Evolutionary conservation across 2,888 invertebrate genomes (phyloP), one percentile per base, ranked within the genome.

Genomic region (Tiphia femorata): DNA sequence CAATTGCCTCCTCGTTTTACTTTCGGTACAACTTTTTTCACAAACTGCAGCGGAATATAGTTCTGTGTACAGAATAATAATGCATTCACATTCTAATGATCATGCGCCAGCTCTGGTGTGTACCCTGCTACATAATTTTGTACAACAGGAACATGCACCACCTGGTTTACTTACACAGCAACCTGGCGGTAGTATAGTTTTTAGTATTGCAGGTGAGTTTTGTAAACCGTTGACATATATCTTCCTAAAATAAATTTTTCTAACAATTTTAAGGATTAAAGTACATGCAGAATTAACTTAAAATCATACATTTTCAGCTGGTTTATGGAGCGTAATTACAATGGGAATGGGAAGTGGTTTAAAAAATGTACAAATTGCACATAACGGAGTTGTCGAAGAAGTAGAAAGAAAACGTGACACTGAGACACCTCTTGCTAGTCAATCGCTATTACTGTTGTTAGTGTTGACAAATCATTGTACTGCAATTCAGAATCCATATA

Each of bases 381-480:
- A 68, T 49, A 74, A 77, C 49, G 79, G 79, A 25, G 62, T 50
- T 29, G 58, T 65, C 6, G 82, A 81, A 21, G 80, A 81, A 2
- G 72, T 76, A 20, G 82, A 83, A 46, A 76, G 67, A 62, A 82
- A 81, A 62, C 75, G 82, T 12, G 86, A 87, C 41, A 84, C 81
- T 6, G 88, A 90, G 67, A 90, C 91, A 56, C 92, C 92, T 1
- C 86, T 98, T 63, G 95, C 97, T 51, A 94, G 94, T 85, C 96
- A 97, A 84, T 95, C 97, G 66, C 88, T 97, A 57, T 86, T 98
- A 19, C 86, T 98, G 42, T 86, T 97, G 21, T 86, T 98, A 55
- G 92, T 97, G 37, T 84, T 99, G 58, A 91, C 94, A 8, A 97
- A 97, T 85, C 97, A 97, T 82, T 96, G 95, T 81, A 92, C 93